phyloP scores from a whole-genome alignment of 2,888 invertebrate genomes.

The Lacanobia oleracea region DNA sequence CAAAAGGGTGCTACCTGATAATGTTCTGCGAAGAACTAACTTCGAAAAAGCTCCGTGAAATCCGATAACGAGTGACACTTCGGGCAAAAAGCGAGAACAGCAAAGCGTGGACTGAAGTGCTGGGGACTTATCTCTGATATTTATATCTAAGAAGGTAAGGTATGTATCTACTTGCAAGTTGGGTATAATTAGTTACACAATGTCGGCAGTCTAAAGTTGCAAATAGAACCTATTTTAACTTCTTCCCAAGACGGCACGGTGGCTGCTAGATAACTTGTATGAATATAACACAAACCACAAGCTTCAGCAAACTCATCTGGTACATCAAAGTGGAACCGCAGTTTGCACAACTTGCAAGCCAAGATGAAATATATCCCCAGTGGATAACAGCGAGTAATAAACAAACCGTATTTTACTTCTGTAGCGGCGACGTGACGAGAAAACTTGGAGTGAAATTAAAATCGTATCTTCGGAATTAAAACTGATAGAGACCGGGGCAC shows the following conservation, averaged over 20 bases:
- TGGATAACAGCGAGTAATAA: slow-evolving; percentile 56
- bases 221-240: slow-evolving; percentile 54
- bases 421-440: slow-evolving; percentile 38
- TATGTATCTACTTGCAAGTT: neutral
- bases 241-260: slow-evolving; percentile 15
- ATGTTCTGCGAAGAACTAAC: slow-evolving; percentile 20
- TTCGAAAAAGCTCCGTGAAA: slow-evolving; percentile 21
- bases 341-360: slow-evolving; percentile 55
- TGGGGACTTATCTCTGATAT: slow-evolving; percentile 60
- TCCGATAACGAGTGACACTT: slow-evolving; percentile 39
- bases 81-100: slow-evolving; percentile 23
- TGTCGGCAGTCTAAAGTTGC: slow-evolving; percentile 33
- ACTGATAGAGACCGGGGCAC: slow-evolving; percentile 61
- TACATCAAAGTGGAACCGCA: slow-evolving; percentile 50
- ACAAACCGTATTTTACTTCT: slow-evolving; percentile 59
- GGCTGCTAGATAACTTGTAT: slow-evolving; percentile 34
- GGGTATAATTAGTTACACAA: slow-evolving; percentile 45
- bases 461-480: slow-evolving; percentile 47
- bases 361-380: slow-evolving; percentile 57
- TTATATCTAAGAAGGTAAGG: neutral
- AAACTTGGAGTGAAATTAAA: slow-evolving; percentile 47
- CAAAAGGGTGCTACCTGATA: slow-evolving; percentile 22
- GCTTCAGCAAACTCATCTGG: slow-evolving; percentile 41
- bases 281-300: slow-evolving; percentile 50
- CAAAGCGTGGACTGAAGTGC: slow-evolving; percentile 24